Evolutionary conservation across 2,888 invertebrate species (phyloP).

Genomic region (Meta bourneti): DNA sequence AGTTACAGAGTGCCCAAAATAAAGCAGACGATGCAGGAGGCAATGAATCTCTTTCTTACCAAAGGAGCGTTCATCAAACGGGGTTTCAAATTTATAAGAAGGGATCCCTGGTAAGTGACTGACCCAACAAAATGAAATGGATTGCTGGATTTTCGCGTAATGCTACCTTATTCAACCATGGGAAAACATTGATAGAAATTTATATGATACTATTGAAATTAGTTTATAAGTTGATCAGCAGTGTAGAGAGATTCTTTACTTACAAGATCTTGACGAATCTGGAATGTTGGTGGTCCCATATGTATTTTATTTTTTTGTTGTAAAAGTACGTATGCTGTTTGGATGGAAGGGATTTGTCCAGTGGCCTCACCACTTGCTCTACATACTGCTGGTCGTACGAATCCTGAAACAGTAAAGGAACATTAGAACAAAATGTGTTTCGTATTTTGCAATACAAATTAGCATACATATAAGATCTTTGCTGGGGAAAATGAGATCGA

Average conservation of each 20-base stretch:
- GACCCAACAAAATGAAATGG: no score
- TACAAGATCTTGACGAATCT: conserved; percentile 80
- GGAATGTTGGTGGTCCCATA: conserved; percentile 80
- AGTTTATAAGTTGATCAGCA: background rate
- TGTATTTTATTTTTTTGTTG: conserved; percentile 82
- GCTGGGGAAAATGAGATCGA: background rate
- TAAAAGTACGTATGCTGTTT: conserved; percentile 79
- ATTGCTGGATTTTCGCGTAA: no score
- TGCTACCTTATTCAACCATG: no score
- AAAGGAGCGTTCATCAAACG: no score
- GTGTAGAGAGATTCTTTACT: conserved; percentile 54
- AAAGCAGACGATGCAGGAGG: no score
- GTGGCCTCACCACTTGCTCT: conserved; percentile 71
- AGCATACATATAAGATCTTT: background rate
- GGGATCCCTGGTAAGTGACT: no score
- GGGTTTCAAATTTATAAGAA: no score
- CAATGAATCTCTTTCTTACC: no score
- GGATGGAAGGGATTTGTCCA: conserved; percentile 11
- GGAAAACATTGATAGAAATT: background rate
- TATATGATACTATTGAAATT: background rate
- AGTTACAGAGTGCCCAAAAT: no score
- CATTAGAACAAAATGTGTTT: background rate
- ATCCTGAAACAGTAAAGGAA: conserved; percentile 75
- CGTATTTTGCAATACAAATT: background rate
- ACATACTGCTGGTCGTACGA: conserved; percentile 74